Base-by-base conservation (phyloP, 2,113 vertebrate genomes). In the Labrus mixtus region DNA sequence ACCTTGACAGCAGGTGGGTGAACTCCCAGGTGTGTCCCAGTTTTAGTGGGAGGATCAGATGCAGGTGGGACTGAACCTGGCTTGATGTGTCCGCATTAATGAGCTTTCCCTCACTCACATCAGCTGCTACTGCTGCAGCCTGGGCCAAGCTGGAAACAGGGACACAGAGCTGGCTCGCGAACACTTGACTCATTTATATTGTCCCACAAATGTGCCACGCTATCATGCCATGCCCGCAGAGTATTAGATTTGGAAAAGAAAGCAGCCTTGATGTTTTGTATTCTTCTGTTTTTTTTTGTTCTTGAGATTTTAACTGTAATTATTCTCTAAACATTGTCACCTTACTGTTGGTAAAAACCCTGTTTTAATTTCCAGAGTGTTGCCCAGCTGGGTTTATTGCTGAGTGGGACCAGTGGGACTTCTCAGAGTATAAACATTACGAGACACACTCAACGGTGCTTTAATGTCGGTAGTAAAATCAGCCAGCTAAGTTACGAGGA, bases 11-110 rank as follows among this genome's bases (percentile, higher is more conserved):
- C 89, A 92, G 89, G 90, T 86, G 89, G 83, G 83, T 90, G 78
- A 91, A 90, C 90, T 90, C 91, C 88, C 90, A 91, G 87, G 89
- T 91, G 92, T 90, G 94, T 80, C 93, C 92, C 83, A 92, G 83
- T 92, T 94, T 90, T 88, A 58, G 83, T 66, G 78, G 83, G 84
- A 89, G 84, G 84, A 88, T 90, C 86, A 88, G 69, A 88, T 84
- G 91, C 89, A 92, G 90, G 86, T 90, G 83, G 89, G 79, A 88
- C 82, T 16, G 78, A 61, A 77, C 39, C 64, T 66, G 88, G 73
- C 78, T 85, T 54, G 78, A 83, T 79, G 82, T 74, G 74, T 89
- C 83, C 82, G 83, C 91, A 93, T 93, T 92, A 94, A 95, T 92
- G 91, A 92, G 79, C 79, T 88, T 86, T 83, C 67, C 74, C 81